These are phyloP conservation scores for Pandemis heparana DNA, from an alignment of 2,888 invertebrate species.

Conservation along the genomic window DNA sequence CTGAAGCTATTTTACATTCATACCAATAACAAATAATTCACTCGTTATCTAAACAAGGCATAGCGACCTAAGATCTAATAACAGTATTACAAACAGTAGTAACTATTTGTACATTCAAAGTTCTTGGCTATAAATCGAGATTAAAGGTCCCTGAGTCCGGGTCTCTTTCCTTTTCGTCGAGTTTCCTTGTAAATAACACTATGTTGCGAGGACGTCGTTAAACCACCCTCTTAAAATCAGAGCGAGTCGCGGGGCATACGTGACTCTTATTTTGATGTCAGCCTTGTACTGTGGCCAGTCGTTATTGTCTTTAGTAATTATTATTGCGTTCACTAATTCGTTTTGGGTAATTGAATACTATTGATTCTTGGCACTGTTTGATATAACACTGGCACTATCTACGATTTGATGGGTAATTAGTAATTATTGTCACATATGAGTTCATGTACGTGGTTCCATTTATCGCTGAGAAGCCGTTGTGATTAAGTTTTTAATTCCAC, in stretches of 20 bases:
- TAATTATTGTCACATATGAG: no score
- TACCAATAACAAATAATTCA: conserved; percentile 18
- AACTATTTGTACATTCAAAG: conserved; percentile 45
- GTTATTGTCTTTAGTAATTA: conserved; percentile 23
- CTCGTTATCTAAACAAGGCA: conserved; percentile 32
- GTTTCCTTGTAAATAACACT: conserved; percentile 55
- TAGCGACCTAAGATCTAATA: conserved; percentile 21
- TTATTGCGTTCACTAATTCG: conserved; percentile 25
- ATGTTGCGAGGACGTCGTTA: conserved; percentile 42
- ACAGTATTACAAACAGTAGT: conserved; percentile 42
- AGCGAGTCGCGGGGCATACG: conserved; percentile 48
- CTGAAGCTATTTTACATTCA: background rate
- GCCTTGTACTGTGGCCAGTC: conserved; percentile 7
- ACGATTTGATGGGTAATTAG: background rate
- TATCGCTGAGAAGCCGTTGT: no score
- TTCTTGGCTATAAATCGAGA: conserved; percentile 54
- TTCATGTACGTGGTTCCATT: no score
- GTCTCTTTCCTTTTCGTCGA: conserved; percentile 51
- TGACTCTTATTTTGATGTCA: conserved; percentile 46
- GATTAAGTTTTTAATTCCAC: no score
- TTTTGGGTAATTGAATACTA: conserved; percentile 4
- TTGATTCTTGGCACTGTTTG: background rate
- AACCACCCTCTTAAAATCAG: conserved; percentile 50
- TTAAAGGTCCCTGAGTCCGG: conserved; percentile 52
- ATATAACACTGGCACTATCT: background rate